These are phyloP conservation scores for Diadumene lineata DNA, from an alignment of 92 coral and sea anemone species.

Conservation along the genomic window DNA sequence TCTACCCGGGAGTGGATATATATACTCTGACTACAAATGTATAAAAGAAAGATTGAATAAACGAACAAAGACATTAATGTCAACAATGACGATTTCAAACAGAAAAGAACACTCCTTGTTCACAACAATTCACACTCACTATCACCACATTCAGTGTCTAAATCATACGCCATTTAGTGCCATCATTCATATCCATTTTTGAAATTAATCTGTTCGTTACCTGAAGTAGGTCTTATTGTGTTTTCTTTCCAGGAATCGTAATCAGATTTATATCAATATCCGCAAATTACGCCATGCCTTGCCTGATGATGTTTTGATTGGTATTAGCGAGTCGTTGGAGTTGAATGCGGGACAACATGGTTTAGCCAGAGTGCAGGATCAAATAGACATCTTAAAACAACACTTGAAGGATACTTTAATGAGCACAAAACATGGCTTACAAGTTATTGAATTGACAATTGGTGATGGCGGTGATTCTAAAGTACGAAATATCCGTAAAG, in stretches of 20 bases:
- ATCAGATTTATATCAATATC: slow-evolving; percentile 59
- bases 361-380: slow-evolving; percentile 1
- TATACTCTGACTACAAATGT: too few species aligned
- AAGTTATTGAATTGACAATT: background rate
- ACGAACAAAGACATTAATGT: too few species aligned
- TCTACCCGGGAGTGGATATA: too few species aligned
- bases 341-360: background rate
- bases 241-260: slow-evolving; percentile 43
- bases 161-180: too few species aligned
- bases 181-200: background rate
- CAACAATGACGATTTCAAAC: too few species aligned
- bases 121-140: too few species aligned
- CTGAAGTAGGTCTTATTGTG: background rate
- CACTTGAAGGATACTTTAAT: background rate
- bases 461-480: slow-evolving; percentile 4
- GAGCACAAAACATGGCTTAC: background rate
- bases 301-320: slow-evolving; percentile 69
- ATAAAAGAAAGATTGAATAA: too few species aligned
- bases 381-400: background rate
- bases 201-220: background rate
- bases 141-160: too few species aligned
- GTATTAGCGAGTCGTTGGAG: background rate
- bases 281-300: slow-evolving; percentile 62
- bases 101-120: too few species aligned
- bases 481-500: slow-evolving; percentile 7